These are phyloP conservation scores for Aspiorhynchus laticeps DNA, from an alignment of 2,113 vertebrate genomes.

Conservation along the genomic window DNA sequence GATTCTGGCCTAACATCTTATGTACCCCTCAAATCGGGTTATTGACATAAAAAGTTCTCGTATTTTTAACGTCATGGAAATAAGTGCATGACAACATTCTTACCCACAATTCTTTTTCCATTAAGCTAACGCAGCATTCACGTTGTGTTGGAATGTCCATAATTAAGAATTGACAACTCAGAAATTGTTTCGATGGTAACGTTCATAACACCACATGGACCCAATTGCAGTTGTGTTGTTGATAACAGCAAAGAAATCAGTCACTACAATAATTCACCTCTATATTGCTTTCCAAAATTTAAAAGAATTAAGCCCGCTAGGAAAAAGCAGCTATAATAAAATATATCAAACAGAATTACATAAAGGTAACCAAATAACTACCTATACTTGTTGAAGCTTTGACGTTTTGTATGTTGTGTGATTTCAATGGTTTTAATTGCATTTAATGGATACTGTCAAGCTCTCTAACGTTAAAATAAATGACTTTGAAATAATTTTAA, in stretches of 20 bases:
- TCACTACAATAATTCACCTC: background rate
- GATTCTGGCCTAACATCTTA: conserved; percentile 1
- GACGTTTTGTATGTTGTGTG: no score
- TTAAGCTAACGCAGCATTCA: background rate
- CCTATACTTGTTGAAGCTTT: no score
- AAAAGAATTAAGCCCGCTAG: background rate
- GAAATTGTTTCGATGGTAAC: background rate
- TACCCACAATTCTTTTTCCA: background rate
- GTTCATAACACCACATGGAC: background rate
- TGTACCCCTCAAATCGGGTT: background rate
- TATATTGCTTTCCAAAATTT: background rate
- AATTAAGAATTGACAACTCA: background rate
- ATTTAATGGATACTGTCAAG: no score
- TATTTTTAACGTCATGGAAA: background rate
- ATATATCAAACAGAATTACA: background rate
- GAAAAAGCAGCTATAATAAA: background rate
- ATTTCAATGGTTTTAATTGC: no score
- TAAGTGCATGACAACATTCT: background rate
- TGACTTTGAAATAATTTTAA: no score
- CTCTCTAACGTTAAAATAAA: no score
- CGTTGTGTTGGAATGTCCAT: background rate
- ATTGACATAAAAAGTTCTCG: background rate
- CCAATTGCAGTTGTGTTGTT: background rate
- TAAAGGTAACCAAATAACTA: no score
- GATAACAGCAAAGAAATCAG: background rate